Conservation (phyloP, 2,888 invertebrate species). For the Drosophila neotestacea region DNA sequence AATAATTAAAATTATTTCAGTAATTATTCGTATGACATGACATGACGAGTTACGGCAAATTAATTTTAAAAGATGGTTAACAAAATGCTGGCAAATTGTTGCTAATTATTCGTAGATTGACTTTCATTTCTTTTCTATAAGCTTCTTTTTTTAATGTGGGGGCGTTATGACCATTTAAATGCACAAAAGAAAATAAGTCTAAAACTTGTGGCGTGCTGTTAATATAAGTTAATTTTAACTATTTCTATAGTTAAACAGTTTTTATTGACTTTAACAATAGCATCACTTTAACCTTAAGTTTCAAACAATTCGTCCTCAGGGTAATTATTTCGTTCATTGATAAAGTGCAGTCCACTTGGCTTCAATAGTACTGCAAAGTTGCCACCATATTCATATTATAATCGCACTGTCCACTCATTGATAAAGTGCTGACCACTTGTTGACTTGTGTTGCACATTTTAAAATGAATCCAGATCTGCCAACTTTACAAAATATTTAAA, state of each 20-base stretch:
- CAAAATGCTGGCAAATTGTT: slow-evolving; percentile 14
- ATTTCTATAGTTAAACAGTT: not conserved
- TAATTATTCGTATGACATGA: slow-evolving; percentile 31
- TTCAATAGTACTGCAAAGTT: too few species aligned
- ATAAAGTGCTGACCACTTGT: not conserved
- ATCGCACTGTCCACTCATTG: not conserved
- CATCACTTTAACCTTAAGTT: too few species aligned
- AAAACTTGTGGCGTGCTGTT: not conserved
- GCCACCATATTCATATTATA: not conserved
- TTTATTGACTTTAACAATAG: too few species aligned
- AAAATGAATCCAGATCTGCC: not conserved
- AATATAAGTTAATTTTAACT: not conserved
- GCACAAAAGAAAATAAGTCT: too few species aligned
- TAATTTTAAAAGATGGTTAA: not conserved
- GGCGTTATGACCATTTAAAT: not conserved
- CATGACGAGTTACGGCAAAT: slow-evolving; percentile 15
- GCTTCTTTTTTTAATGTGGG: not conserved
- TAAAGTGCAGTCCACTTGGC: too few species aligned
- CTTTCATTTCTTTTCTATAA: slow-evolving; percentile 31
- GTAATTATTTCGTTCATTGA: too few species aligned
- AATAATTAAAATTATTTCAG: slow-evolving; percentile 24
- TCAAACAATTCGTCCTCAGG: too few species aligned
- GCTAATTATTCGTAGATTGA: slow-evolving; percentile 8
- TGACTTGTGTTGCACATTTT: not conserved
- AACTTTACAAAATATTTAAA: not conserved